These are phyloP conservation scores for Aphodius granarius DNA, from an alignment of 2,888 invertebrate genomes.

Conservation along the genomic window DNA sequence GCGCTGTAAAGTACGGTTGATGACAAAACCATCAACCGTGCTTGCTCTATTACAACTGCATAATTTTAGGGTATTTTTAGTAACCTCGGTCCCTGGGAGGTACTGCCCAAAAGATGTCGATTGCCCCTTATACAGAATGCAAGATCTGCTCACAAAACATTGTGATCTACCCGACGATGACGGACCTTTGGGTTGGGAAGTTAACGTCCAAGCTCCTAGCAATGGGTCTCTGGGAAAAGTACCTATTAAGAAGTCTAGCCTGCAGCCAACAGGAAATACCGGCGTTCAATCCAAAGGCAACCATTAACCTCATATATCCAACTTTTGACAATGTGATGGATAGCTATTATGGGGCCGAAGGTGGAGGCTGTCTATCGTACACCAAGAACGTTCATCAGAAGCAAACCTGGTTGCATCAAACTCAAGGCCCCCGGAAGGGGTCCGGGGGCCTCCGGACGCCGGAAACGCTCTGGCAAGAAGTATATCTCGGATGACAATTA, in stretches of 20 bases:
- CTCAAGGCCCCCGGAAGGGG: no score
- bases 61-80: slow-evolving; percentile 73
- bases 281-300: slow-evolving; percentile 59
- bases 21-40: slow-evolving; percentile 38
- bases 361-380: slow-evolving; percentile 90
- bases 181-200: slow-evolving; percentile 50
- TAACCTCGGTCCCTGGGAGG: slow-evolving; percentile 85
- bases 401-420: slow-evolving; percentile 85
- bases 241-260: slow-evolving; percentile 62
- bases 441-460: no score
- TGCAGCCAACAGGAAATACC: slow-evolving; percentile 59
- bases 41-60: neutral
- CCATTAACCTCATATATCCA: slow-evolving; percentile 69
- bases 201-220: slow-evolving; percentile 88
- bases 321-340: slow-evolving; percentile 78
- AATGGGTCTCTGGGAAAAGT: slow-evolving; percentile 82
- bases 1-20: slow-evolving; percentile 77
- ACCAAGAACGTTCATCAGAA: slow-evolving; percentile 68
- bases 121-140: slow-evolving; percentile 60
- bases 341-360: slow-evolving; percentile 82
- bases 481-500: no score
- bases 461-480: no score
- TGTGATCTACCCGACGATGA: slow-evolving; percentile 55
- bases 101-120: slow-evolving; percentile 55
- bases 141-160: slow-evolving; percentile 66